Percentiles rank a stretch among this genome's conserved stretches.
These are phyloP conservation scores for Ophioderma brevispina DNA, from an alignment of 35 echinoderm and acorn worm species.

Conservation along the genomic window DNA sequence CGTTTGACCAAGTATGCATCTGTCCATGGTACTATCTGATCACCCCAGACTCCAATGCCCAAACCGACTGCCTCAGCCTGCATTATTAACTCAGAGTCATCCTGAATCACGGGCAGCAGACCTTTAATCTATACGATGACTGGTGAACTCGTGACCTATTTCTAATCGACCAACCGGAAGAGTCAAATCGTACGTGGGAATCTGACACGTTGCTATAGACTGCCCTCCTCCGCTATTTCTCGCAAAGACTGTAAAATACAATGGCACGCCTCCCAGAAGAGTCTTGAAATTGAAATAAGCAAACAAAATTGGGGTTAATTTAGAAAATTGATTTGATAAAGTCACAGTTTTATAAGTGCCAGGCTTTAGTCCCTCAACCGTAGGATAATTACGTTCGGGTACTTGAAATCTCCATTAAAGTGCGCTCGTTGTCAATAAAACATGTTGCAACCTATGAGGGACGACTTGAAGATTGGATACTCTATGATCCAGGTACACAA, in stretches of 20 bases:
- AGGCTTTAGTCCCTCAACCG: too few species aligned
- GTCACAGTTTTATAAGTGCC: too few species aligned
- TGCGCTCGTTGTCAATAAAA: too few species aligned
- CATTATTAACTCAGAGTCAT: conserved; percentile 28
- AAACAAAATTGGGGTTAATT: too few species aligned
- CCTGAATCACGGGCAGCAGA: conserved; percentile 1
- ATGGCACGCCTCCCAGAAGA: conserved; percentile 14
- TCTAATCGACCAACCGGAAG: conserved; percentile 30
- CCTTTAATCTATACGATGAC: conserved; percentile 22
- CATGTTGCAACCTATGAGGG: too few species aligned
- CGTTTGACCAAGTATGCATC: too few species aligned
- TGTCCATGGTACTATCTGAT: conserved; percentile 24
- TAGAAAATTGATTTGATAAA: too few species aligned
- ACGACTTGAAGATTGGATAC: too few species aligned
- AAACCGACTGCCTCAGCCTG: conserved; percentile 36
- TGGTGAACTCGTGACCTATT: conserved; percentile 8
- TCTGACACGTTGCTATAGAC: conserved; percentile 7
- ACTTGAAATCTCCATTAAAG: too few species aligned
- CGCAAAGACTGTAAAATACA: conserved; percentile 40
- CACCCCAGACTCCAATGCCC: conserved; percentile 24
- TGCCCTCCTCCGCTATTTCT: conserved; percentile 20
- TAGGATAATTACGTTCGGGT: too few species aligned
- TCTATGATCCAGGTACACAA: too few species aligned
- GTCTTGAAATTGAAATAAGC: background rate
- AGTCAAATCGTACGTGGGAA: conserved; percentile 43